A percentile compares a stretch with the other conserved stretches of the same genome.
These are phyloP conservation scores for Tenodera sinensis DNA, from an alignment of 2,888 invertebrate species.

Conservation along the genomic window DNA sequence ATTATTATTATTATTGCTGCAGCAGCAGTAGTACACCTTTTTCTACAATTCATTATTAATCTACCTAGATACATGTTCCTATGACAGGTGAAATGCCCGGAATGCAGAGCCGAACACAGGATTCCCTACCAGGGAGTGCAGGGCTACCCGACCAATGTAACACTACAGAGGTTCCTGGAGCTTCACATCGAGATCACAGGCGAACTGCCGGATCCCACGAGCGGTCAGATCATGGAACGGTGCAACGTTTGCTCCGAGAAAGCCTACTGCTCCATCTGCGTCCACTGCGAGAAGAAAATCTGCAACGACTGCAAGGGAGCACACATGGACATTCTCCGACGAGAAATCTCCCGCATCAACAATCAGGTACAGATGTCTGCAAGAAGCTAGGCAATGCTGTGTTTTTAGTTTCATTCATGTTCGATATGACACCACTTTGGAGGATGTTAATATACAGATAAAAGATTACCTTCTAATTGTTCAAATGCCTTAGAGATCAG, in stretches of 20 bases:
- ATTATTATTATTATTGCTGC: too few relatives aligned
- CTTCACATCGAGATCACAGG: slow-evolving; percentile 90
- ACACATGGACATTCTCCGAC: slow-evolving; percentile 90
- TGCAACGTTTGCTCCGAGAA: slow-evolving; percentile 93
- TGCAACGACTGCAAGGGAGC: slow-evolving; percentile 95
- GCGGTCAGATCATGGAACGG: slow-evolving; percentile 88
- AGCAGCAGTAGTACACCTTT: too few relatives aligned
- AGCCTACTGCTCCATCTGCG: slow-evolving; percentile 81
- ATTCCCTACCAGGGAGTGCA: slow-evolving; percentile 93
- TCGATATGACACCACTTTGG: too few relatives aligned
- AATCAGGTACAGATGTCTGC: slow-evolving; percentile 58
- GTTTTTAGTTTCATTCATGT: too few relatives aligned
- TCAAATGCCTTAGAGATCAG: too few relatives aligned
- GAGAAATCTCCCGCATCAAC: slow-evolving; percentile 85
- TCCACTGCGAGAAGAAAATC: slow-evolving; percentile 96
- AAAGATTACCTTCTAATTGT: too few relatives aligned
- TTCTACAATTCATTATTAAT: too few relatives aligned
- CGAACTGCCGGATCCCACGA: slow-evolving; percentile 85
- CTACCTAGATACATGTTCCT: too few relatives aligned
- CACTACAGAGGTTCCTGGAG: slow-evolving; percentile 89
- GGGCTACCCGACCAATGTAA: slow-evolving; percentile 94
- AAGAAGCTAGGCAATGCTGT: too few relatives aligned
- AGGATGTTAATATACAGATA: too few relatives aligned
- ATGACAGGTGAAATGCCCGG: slow-evolving; percentile 89
- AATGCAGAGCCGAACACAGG: slow-evolving; percentile 94